A percentile compares a stretch with the other conserved stretches of the same genome.
phyloP scores from a whole-genome alignment of 2,888 invertebrate genomes.

The Crossocerus cetratus region DNA sequence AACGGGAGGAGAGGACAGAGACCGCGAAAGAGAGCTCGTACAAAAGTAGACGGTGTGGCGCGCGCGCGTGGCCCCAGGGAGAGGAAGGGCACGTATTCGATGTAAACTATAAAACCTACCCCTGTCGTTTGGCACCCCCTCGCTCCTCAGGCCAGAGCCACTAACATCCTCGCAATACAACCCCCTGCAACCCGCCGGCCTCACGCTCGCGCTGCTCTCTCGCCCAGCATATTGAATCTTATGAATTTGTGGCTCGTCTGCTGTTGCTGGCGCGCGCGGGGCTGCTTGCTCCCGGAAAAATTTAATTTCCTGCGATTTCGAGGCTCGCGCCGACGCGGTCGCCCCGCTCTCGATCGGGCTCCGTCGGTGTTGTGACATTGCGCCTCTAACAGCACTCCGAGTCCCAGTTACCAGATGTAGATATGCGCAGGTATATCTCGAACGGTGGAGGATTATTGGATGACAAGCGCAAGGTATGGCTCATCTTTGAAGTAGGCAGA shows the following conservation, averaged over 20 bases:
- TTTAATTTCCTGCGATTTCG: slow-evolving; percentile 72
- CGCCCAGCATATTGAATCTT: slow-evolving; percentile 74
- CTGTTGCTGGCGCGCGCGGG: slow-evolving; percentile 32
- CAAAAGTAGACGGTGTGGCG: slow-evolving; percentile 50
- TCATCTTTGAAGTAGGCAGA: no score
- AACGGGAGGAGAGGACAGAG: background rate
- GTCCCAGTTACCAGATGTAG: background rate
- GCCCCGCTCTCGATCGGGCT: background rate
- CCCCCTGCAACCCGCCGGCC: slow-evolving; percentile 47
- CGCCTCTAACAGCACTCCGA: background rate
- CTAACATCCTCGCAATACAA: slow-evolving; percentile 45
- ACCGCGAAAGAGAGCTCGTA: slow-evolving; percentile 27
- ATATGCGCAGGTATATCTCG: no score
- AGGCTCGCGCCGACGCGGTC: slow-evolving; percentile 60
- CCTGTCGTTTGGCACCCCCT: slow-evolving; percentile 31
- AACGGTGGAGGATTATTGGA: no score
- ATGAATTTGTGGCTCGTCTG: slow-evolving; percentile 71
- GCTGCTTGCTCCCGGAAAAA: slow-evolving; percentile 64
- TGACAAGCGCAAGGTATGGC: no score
- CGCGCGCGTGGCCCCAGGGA: slow-evolving; percentile 34
- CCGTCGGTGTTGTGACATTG: no score
- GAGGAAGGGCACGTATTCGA: slow-evolving; percentile 65
- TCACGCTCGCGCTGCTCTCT: slow-evolving; percentile 46
- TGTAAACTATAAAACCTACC: slow-evolving; percentile 71
- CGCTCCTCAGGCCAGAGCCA: slow-evolving; percentile 21